phyloP scores from a whole-genome alignment of 2,113 vertebrate genomes.

The Eurypyga helias region DNA sequence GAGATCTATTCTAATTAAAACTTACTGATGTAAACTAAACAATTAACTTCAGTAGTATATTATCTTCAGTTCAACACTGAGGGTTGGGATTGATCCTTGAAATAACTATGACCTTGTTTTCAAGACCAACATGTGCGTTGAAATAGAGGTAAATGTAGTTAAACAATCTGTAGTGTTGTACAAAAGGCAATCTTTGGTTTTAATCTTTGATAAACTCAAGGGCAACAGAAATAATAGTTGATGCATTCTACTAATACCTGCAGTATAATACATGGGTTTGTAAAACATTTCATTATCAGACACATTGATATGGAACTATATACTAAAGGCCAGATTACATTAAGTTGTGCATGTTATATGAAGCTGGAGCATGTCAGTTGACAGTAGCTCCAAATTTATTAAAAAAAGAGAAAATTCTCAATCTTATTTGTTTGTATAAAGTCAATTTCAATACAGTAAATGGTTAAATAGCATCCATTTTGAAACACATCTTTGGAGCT shows the following conservation, averaged over 20 bases:
- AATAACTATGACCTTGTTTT: background rate
- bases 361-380: background rate
- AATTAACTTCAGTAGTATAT: no score
- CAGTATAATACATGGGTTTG: background rate
- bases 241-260: background rate
- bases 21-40: no score
- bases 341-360: background rate
- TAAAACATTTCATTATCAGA: background rate
- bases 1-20: no score
- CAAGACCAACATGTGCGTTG: background rate
- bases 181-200: background rate
- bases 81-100: background rate
- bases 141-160: background rate
- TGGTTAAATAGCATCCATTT: background rate
- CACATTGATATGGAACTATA: background rate
- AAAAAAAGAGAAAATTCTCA: background rate
- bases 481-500: background rate
- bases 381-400: background rate
- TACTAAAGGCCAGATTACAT: accelerated
- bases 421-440: background rate
- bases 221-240: background rate
- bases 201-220: background rate
- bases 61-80: background rate
- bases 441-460: background rate
- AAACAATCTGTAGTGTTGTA: background rate